phyloP scores from a whole-genome alignment of 2,888 invertebrate genomes.

The Zaprionus bogoriensis region DNA sequence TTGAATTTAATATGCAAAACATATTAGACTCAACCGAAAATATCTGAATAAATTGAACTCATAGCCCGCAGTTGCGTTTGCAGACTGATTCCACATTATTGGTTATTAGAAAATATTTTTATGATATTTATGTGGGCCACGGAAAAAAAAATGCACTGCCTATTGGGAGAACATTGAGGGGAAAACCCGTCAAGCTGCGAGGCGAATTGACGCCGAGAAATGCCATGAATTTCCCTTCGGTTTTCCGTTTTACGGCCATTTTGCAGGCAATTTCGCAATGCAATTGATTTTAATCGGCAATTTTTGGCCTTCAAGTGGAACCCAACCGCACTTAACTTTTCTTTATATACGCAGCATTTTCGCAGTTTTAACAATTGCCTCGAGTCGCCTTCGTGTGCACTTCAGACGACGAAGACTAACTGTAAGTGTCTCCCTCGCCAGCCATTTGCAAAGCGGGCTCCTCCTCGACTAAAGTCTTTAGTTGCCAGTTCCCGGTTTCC shows the following conservation, averaged over 20 bases:
- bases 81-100: not conserved
- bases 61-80: not conserved
- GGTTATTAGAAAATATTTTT: slow-evolving; percentile 22
- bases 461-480: too few species aligned
- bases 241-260: not conserved
- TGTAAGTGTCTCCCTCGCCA: slow-evolving; percentile 30
- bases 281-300: slow-evolving; percentile 32
- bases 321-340: slow-evolving; percentile 14
- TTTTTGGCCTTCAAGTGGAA: slow-evolving; percentile 9
- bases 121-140: slow-evolving; percentile 5
- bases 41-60: slow-evolving; percentile 26
- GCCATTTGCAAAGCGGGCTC: slow-evolving; percentile 31
- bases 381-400: slow-evolving; percentile 33
- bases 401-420: slow-evolving; percentile 33
- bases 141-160: not conserved
- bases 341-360: slow-evolving; percentile 42
- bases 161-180: not conserved
- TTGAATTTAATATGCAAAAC: slow-evolving; percentile 58
- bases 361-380: slow-evolving; percentile 50
- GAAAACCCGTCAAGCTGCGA: not conserved
- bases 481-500: not conserved
- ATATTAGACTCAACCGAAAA: slow-evolving; percentile 39
- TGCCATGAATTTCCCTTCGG: not conserved
- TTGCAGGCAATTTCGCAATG: slow-evolving; percentile 2
- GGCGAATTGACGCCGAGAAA: not conserved